Evolutionary conservation across 2,888 invertebrate species (phyloP), one percentile per base, ranked within the genome.

Genomic region (Ichneumoninae sp.): DNA sequence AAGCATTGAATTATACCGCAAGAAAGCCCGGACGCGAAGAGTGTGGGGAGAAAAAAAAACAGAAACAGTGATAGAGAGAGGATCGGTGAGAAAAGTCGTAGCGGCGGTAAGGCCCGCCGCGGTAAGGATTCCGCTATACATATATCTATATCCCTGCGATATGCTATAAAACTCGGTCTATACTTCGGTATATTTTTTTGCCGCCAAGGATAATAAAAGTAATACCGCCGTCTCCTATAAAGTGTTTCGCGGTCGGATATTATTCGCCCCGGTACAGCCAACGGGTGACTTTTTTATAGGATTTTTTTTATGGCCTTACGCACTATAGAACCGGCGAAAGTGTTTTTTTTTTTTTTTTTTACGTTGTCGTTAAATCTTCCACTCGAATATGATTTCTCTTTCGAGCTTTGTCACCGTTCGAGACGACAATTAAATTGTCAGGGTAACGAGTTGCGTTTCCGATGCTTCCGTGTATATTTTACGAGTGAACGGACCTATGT

Each of bases 121-220:
- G 8, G 52, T 0, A 47, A 30, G 13, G 8, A 54, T 33, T 22
- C 3, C 44, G 44, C 1, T 26, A 26, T 30, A 33, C 22, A 10
- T 13, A 19, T 30, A 33, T 44, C 54, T 19, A 44, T 50, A 33
- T 57, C 57, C 22, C 22, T 30, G 26, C 52, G 44, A 65, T 68
- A 71, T 63, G 74, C 47, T 63, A 71, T 69, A n/a, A 13, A 66
- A 81, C 73, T 75, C 70, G 70, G 73, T 83, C 83, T 74, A 82
- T 87, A 78, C 71, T 52, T 83, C 69, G 66, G 68, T 77, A 66
- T 83, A 83, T 78, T 82, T 85, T 82, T 87, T 85, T 85, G 84
- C 70, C 71, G 63, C 52, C 69, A 60, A 83, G 87, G 86, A 88
- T 89, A 89, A 90, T 91, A 91, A 91, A 90, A 91, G 90, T 90